phyloP scores from a whole-genome alignment of 2,113 vertebrate genomes.

The Pterocles orientalis region DNA sequence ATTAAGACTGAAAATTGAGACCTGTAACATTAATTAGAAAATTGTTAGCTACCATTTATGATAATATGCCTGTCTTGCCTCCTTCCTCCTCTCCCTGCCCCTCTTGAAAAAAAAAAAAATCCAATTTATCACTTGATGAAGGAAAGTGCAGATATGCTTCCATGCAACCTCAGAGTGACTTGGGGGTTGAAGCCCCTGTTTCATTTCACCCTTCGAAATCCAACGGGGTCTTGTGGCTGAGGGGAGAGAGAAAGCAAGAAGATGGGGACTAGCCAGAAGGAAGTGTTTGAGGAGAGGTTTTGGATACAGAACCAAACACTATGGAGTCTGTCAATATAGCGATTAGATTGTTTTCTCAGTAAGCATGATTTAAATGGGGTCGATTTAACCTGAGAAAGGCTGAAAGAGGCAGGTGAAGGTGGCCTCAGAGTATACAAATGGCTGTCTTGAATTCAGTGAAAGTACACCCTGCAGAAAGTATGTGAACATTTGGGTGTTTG shows the following conservation, averaged over 20 bases:
- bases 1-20: slow-evolving; percentile 44
- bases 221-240: neutral
- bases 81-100: neutral
- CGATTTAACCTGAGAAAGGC: neutral
- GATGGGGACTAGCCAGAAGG: neutral
- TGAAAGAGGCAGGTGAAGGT: neutral
- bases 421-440: neutral
- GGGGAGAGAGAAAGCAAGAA: neutral
- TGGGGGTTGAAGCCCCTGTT: neutral
- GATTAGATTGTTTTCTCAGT: neutral
- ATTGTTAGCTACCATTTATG: neutral
- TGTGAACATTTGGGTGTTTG: neutral
- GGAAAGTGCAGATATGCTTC: neutral
- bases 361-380: neutral
- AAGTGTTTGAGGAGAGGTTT: neutral
- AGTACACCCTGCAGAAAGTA: neutral
- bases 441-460: neutral
- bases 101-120: neutral
- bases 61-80: neutral
- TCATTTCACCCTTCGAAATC: neutral
- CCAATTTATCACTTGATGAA: neutral
- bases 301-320: neutral
- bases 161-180: neutral
- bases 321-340: neutral
- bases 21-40: slow-evolving; percentile 29